Evolutionary conservation across 2,113 vertebrate species (phyloP), one percentile per base, ranked within the genome.

Genomic region (Merops nubicus): DNA sequence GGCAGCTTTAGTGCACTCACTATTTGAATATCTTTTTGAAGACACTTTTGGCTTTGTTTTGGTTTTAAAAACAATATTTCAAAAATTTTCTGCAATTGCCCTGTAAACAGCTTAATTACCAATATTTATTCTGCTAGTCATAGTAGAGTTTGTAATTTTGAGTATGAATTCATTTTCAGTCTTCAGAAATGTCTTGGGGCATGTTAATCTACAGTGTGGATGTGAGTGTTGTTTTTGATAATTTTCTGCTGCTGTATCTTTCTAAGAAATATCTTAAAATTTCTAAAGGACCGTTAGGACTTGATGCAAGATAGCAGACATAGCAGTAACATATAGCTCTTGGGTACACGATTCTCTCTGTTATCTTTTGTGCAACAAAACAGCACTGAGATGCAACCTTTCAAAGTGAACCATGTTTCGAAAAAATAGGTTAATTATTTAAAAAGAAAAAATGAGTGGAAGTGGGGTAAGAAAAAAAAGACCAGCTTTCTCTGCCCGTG

Each of bases 251-350:
- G 42, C 21, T 51, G 12, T 51, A n/a, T 91, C 68, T 92, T 94
- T 92, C 76, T 36, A 93, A 86, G 72, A 93, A 96, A 51, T 59
- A 81, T 15, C 75, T 72, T 86, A 29, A 70, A 54, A 91, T 81
- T 93, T 91, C 65, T 81, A 17, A 77, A 79, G 33, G 38, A 34
- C 83, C 48, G 45, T 93, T 91, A 89, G 69, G 36, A 25, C 63
- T 93, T 86, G 56, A 63, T 84, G 42, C 36, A 87, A 93, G 82
- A 70, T 38, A 80, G 36, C 40, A 89, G 63, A 19, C 34, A 26
- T 4, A 65, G 56, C 45, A 75, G 54, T 65, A 90, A 65, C 21
- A n/a, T 21, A 17, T 28, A 77, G 88, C 85, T 92, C 60, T 64
- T 33, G 73, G 73, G 56, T 64, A 75, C 14, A 3, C 0, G 10